phyloP scores from a whole-genome alignment of 2,113 vertebrate species.

The Labrus mixtus region DNA sequence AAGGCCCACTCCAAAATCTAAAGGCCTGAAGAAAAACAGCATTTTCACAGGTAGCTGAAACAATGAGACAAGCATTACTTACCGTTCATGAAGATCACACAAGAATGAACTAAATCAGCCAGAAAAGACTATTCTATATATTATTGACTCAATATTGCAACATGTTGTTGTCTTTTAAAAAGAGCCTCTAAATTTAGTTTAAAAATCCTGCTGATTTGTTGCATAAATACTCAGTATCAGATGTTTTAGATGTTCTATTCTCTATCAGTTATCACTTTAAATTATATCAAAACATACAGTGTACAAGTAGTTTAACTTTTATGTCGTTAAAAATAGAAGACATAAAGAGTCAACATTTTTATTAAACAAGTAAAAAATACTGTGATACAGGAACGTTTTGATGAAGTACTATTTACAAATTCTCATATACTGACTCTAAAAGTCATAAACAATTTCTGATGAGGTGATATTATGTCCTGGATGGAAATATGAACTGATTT shows the following conservation, averaged over 20 bases:
- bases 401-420: neutral
- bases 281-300: no score
- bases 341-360: no score
- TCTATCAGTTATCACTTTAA: no score
- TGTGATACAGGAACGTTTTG: neutral
- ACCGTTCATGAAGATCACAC: constrained; percentile 11
- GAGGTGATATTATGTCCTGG: neutral
- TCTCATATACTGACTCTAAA: no score
- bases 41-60: constrained; percentile 40
- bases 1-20: constrained; percentile 18
- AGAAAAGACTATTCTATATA: neutral
- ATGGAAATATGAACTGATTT: neutral
- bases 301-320: neutral
- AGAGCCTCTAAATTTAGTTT: neutral
- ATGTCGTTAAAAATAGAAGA: neutral
- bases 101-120: neutral
- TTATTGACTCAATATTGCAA: no score
- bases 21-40: neutral
- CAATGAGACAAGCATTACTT: constrained; percentile 31
- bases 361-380: no score
- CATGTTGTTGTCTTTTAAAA: no score
- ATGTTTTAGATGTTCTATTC: neutral
- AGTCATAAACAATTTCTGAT: neutral
- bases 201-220: neutral
- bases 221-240: neutral